Evolutionary conservation across 2,888 invertebrate genomes (phyloP).

Genomic region (Ferdinandea cuprea): DNA sequence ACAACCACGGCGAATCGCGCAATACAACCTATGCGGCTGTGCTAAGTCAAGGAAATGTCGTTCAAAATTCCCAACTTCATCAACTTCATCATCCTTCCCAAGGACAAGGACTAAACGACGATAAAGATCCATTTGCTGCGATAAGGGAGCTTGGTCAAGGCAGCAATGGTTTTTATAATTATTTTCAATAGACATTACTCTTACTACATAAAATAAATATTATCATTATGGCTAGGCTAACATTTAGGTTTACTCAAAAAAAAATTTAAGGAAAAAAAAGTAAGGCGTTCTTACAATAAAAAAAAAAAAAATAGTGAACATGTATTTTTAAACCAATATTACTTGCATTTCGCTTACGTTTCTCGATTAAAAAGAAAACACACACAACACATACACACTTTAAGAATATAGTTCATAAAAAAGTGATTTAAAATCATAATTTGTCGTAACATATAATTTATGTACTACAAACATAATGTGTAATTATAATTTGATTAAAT

Average conservation of each 20-base stretch:
- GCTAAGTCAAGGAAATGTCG: constrained; percentile 80
- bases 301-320: constrained; percentile 65
- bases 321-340: constrained; percentile 75
- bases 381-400: constrained; percentile 38
- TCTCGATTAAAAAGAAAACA: constrained; percentile 63
- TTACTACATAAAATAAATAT: constrained; percentile 64
- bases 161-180: constrained; percentile 84
- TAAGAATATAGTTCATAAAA: constrained; percentile 63
- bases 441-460: constrained; percentile 64
- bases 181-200: constrained; percentile 83
- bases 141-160: constrained; percentile 84
- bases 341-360: constrained; percentile 72
- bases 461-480: constrained; percentile 65
- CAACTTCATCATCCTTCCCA: constrained; percentile 68
- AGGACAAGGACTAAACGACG: constrained; percentile 76
- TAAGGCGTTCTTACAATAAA: constrained; percentile 31
- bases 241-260: constrained; percentile 54
- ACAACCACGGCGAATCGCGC: constrained; percentile 73
- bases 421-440: constrained; percentile 66
- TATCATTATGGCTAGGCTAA: constrained; percentile 53
- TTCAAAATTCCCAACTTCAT: constrained; percentile 70
- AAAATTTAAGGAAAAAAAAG: constrained; percentile 65
- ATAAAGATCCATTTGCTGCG: constrained; percentile 84
- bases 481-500: constrained; percentile 62
- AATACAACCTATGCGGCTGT: constrained; percentile 83